A percentile compares a stretch with the other conserved stretches of the same genome.
Conservation (phyloP, 2,888 invertebrate species). For the Dryobota labecula region DNA sequence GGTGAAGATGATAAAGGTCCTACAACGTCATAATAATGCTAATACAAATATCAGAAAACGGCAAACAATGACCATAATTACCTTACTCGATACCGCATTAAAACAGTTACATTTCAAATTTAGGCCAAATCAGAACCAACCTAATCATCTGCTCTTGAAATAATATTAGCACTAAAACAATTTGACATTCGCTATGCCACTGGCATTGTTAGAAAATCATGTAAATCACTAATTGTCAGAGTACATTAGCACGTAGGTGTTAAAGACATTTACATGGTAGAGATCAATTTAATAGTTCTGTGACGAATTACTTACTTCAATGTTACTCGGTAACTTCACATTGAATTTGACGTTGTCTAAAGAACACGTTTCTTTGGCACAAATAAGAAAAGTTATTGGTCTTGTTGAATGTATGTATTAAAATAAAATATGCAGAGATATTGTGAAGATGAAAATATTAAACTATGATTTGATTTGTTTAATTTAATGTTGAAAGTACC, state of each 20-base stretch:
- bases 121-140: background rate
- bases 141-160: slow-evolving; percentile 17
- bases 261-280: slow-evolving; percentile 44
- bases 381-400: background rate
- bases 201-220: slow-evolving; percentile 3
- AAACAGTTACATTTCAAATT: background rate
- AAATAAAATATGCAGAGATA: background rate
- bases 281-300: slow-evolving; percentile 20
- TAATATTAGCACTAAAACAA: slow-evolving; percentile 9
- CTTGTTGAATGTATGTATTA: background rate
- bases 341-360: slow-evolving; percentile 32
- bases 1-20: too few species aligned
- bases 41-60: background rate
- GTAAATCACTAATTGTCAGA: slow-evolving; percentile 21
- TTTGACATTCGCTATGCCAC: slow-evolving; percentile 12
- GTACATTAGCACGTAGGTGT: slow-evolving; percentile 29
- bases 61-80: background rate
- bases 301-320: slow-evolving; percentile 31
- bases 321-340: slow-evolving; percentile 25
- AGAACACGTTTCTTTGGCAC: background rate
- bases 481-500: background rate
- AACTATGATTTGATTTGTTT: background rate
- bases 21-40: background rate
- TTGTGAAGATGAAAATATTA: background rate
- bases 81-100: background rate